A percentile compares a stretch with the other conserved stretches of the same genome.
Evolutionary conservation across 2,113 vertebrate species (phyloP).

Genomic region (Antennarius striatus): DNA sequence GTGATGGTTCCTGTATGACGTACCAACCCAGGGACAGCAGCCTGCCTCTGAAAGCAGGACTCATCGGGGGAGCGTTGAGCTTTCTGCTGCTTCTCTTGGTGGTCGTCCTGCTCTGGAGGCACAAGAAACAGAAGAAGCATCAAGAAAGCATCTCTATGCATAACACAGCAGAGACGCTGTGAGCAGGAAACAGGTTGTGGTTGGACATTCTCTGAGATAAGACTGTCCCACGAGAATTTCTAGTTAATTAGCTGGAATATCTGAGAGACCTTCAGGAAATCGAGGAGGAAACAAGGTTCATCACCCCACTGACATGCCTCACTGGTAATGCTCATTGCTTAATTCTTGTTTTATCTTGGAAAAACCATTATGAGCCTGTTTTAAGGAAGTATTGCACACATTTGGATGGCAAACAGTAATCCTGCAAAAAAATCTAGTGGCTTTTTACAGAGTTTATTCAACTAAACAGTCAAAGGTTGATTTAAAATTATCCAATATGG

Average conservation of each 20-base stretch:
- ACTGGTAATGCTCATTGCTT: not conserved
- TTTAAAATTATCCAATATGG: not conserved
- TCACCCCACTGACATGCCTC: not conserved
- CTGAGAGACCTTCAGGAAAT: not conserved
- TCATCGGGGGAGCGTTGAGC: constrained; percentile 74
- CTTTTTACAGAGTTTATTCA: too few relatives aligned
- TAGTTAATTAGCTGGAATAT: constrained; percentile 26
- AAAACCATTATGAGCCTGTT: not conserved
- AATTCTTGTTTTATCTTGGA: constrained; percentile 10
- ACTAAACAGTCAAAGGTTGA: too few relatives aligned
- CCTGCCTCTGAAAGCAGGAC: constrained; percentile 60
- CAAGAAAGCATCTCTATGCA: constrained; percentile 45
- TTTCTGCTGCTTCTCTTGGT: constrained; percentile 66
- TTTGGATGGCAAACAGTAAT: not conserved
- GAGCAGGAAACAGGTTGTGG: constrained; percentile 17
- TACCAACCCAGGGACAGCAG: constrained; percentile 42
- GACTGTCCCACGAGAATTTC: constrained; percentile 1
- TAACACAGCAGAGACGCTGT: constrained; percentile 8
- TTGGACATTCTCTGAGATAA: constrained; percentile 13
- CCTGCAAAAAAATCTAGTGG: too few relatives aligned
- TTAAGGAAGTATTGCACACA: not conserved
- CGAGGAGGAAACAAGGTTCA: constrained; percentile 6
- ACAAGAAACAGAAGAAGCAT: constrained; percentile 51
- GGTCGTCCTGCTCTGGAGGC: constrained; percentile 70
- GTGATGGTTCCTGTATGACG: constrained; percentile 47